These are phyloP conservation scores for Schmidtea mediterranea DNA, from an alignment of 1,140 invertebrate genomes.

Conservation along the genomic window DNA sequence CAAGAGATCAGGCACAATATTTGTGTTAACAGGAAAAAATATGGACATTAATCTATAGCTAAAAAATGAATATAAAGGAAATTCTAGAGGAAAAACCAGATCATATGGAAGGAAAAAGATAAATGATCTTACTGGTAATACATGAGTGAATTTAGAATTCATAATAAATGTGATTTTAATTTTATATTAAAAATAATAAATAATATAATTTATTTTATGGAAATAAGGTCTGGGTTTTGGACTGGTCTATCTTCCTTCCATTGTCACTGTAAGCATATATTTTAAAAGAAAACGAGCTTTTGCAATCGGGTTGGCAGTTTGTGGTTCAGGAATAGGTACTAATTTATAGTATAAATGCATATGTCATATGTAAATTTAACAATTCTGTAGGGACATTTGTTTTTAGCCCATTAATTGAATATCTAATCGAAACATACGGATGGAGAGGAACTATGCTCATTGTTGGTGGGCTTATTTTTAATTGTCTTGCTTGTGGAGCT, in stretches of 20 bases:
- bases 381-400: conserved; percentile 40
- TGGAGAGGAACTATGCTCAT: conserved; percentile 33
- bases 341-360: too few relatives aligned
- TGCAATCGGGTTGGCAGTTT: conserved; percentile 72
- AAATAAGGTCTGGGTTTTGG: conserved; percentile 70
- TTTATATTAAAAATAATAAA: not conserved
- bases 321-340: conserved; percentile 49
- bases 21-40: too few relatives aligned
- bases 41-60: too few relatives aligned
- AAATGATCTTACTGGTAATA: too few relatives aligned
- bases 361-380: too few relatives aligned
- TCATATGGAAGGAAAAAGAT: too few relatives aligned
- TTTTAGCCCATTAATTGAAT: conserved; percentile 36
- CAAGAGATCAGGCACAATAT: too few relatives aligned
- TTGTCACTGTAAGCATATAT: conserved; percentile 71
- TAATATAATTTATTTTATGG: conserved; percentile 10
- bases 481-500: not conserved
- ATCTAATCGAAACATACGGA: conserved; percentile 35
- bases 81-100: too few relatives aligned
- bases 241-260: conserved; percentile 69
- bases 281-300: conserved; percentile 65
- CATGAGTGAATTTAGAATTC: too few relatives aligned
- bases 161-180: not conserved
- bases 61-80: too few relatives aligned
- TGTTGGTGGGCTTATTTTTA: not conserved